Base-by-base conservation (phyloP, 1,140 invertebrate genomes). In the Dreissena rostriformis region DNA sequence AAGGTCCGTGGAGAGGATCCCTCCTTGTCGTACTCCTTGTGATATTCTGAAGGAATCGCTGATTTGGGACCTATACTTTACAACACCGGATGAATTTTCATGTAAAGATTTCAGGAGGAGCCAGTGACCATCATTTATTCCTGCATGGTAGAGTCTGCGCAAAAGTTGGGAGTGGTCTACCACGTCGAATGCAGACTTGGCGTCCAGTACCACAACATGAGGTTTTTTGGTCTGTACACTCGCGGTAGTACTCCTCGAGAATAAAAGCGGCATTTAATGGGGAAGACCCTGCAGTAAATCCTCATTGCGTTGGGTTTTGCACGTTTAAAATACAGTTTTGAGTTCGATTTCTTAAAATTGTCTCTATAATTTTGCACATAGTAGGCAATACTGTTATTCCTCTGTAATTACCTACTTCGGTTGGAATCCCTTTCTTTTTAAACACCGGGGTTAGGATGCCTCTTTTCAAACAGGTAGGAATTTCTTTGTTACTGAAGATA, bases 11-110 rank as follows among this genome's bases (percentile, higher is more conserved):
- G 73, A 76, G 19, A 83, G n/a, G 2, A 71, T 24, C 26, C 81
- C 81, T 19, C 28, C 73, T 68, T 83, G 71, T 66, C 80, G n/a
- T 14, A 74, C 71, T n/a, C 80, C 80, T 57, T 74, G 67, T 1
- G 22, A n/a, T 26, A 73, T 61, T 53, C 11, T 12, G 39, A 39
- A 80, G 19, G 51, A 8, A 12, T 26, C 53, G 14, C 52, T 57
- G 15, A 29, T 29, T 5, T n/a, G 14, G 1, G 14, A 52, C 26
- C 26, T 26, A 11, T 24, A 53, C 29, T 55, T 80, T 17, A 71
- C 17, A 15, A 19, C 15, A 39, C 68, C 49, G 15, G 22, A 17
- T 4, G 68, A 29, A 15, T 7, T 17, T 15, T 15, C 51, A 15
- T 71, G 68, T 8, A 71, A 39, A 4, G 29, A 49, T 12, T 71